Evolutionary conservation across 1,140 invertebrate genomes (phyloP), one percentile per base, ranked within the genome.

Genomic region (Drosophila lacteicornis): DNA sequence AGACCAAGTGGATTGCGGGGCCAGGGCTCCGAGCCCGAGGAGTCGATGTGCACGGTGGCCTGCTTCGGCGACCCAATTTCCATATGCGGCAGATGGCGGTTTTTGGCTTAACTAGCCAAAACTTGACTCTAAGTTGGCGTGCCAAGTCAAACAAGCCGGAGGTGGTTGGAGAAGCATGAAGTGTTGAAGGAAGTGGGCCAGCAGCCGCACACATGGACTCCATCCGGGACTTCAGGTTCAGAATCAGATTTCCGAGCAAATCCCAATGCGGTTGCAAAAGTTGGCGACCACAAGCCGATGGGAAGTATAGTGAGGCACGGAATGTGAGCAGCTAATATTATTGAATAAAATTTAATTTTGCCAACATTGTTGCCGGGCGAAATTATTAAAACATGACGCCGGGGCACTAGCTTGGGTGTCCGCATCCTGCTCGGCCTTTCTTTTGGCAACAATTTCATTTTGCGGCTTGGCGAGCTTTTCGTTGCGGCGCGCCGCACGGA

Each of bases 31-130:
- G 56, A 58, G 74, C 63, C 46, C 75, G 79, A 75, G 57, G 62
- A 67, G 53, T 73, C 67, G 33, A 63, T 66, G 38, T 68, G 53
- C 36, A 40, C 6, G 33, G 53, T n/a, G 45, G 27, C 22, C 40
- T 43, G 47, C 42, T 62, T 19, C 73, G 58, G n/a, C 82, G 83
- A 84, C 84, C 84, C 84, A 87, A 87, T 88, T 87, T 88, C 84
- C 80, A 90, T 84, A 84, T 88, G 74, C 78, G 62, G 62, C 84
- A 81, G 74, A 57, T 75, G 78, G 65, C 69, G 78, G 73, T 80
- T 84, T 90, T 90, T 79, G 85, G 85, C 85, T 88, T 88, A 88
- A 88, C 84, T 88, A 81, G 84, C 84, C 77, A 49, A 90, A 88
- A 88, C 81, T 88, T 84, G 61, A 61, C 62, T 87, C 60, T 49